Base-by-base conservation (phyloP, 2,113 vertebrate species). In the Fregetta grallaria region DNA sequence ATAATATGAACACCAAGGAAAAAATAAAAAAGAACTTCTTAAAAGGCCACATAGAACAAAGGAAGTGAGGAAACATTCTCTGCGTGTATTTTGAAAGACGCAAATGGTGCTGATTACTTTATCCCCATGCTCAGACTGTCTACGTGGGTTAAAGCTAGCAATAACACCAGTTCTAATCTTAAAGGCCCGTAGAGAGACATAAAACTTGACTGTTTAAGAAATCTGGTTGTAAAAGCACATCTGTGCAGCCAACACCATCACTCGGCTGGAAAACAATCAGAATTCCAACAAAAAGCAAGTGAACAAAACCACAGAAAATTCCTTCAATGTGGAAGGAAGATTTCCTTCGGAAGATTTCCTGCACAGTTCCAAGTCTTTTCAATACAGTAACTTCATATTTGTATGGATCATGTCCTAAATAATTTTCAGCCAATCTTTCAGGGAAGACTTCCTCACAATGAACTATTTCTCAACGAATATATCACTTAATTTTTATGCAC, bases 161-260 rank as follows among this genome's bases (percentile, higher is more conserved):
- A 67, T 96, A 96, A 96, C 79, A 94, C 91, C 86, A 89, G 79
- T 91, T 96, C 95, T 97, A 97, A 97, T 96, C 95, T 96, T 95
- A 97, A 96, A 96, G 91, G 95, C 49, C 95, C 86, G 0, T 11
- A 65, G 95, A 96, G 95, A 91, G 86, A 89, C 91, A 94, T 94
- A 96, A 97, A 97, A 94, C 73, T 65, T 86, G 83, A 72, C 96
- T 94, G 88, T 52, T 94, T 90, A 76, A 96, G 79, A 96, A 96
- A 86, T 67, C 73, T 93, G 65, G 79, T 95, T 95, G 86, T 96
- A 96, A 97, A 96, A 94, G 91, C 88, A 94, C 92, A 96, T 96
- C 94, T 96, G 95, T 75, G 88, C 76, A 84, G 96, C 96, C 88
- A 95, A 89, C 83, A 92, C 72, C 77, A 91, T 82, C 83, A 87